A percentile compares a stretch with the other conserved stretches of the same genome.
phyloP scores from a whole-genome alignment of 2,797 vertebrate species.

The Artibeus lituratus region DNA sequence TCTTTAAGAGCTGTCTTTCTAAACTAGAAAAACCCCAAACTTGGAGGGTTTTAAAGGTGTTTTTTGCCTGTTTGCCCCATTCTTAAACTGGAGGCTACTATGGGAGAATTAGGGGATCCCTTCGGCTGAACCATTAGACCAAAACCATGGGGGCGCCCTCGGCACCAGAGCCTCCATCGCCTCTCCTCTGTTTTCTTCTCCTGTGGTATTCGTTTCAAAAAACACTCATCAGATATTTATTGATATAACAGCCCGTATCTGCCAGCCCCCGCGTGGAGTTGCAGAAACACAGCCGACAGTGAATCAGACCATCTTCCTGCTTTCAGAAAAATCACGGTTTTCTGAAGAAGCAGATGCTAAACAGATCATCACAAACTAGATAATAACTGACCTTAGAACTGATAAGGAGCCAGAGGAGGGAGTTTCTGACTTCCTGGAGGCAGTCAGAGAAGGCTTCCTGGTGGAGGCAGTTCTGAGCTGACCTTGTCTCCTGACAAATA shows the following conservation, averaged over 20 bases:
- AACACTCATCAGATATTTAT: neutral
- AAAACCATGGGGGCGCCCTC: neutral
- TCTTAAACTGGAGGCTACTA: neutral
- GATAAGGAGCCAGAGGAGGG: neutral
- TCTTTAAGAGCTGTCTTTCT: neutral
- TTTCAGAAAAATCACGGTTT: neutral
- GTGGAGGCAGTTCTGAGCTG: neutral
- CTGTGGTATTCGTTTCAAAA: neutral
- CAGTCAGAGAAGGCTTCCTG: neutral
- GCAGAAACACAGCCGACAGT: neutral
- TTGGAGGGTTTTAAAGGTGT: neutral
- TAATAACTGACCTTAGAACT: neutral
- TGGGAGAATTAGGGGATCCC: neutral
- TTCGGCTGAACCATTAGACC: neutral
- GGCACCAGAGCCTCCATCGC: neutral
- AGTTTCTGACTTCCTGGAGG: neutral
- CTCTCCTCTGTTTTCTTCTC: neutral
- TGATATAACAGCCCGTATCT: neutral
- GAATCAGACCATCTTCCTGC: neutral
- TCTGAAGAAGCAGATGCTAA: neutral
- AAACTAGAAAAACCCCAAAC: neutral
- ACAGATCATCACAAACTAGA: neutral
- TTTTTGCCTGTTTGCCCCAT: neutral
- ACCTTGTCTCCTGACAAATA: neutral
- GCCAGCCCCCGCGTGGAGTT: neutral